Conservation (phyloP, 2,888 invertebrate species). For the Cheilosia impressa region DNA sequence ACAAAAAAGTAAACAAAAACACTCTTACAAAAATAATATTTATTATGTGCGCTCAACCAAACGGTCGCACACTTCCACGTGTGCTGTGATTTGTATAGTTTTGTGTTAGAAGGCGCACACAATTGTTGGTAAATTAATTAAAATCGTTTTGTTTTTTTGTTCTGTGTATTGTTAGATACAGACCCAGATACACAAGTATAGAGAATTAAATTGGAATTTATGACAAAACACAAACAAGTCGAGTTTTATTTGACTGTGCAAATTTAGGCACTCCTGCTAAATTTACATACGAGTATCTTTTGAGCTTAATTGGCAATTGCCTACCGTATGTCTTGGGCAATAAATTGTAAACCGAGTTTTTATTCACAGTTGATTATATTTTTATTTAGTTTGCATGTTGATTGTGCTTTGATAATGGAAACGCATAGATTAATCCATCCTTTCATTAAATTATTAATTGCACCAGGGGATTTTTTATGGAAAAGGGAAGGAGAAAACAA, state of each 20-base stretch:
- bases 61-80: conserved; percentile 13
- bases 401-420: too few relatives aligned
- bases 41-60: conserved; percentile 50
- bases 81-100: conserved; percentile 54
- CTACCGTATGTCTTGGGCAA: not conserved
- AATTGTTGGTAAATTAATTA: conserved; percentile 59
- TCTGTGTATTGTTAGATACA: not conserved
- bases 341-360: not conserved
- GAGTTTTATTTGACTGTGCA: conserved; percentile 28
- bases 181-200: not conserved
- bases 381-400: not conserved
- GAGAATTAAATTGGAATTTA: conserved; percentile 56
- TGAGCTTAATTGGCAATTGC: conserved; percentile 50
- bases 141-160: conserved; percentile 25
- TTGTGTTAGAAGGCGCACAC: conserved; percentile 21
- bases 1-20: conserved; percentile 21
- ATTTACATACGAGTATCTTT: conserved; percentile 21
- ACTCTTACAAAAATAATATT: conserved; percentile 56
- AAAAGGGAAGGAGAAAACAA: too few relatives aligned
- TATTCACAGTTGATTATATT: not conserved
- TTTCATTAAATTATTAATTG: too few relatives aligned
- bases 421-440: too few relatives aligned
- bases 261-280: conserved; percentile 3
- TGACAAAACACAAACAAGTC: conserved; percentile 21
- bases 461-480: too few relatives aligned